These are phyloP conservation scores for Drosophila truncata DNA, from an alignment of 1,140 invertebrate genomes.

Conservation along the genomic window DNA sequence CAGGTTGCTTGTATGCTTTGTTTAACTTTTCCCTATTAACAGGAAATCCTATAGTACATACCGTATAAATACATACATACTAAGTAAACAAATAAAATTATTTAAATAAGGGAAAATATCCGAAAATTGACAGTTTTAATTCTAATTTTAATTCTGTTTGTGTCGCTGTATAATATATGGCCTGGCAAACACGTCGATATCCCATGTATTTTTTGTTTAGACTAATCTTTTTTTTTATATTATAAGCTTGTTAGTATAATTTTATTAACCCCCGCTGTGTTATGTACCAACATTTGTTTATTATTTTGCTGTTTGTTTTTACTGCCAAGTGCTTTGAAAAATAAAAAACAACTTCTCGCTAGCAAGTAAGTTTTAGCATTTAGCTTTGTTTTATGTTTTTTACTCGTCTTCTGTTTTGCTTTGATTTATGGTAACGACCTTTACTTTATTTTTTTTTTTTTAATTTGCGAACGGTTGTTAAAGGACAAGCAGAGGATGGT, in stretches of 20 bases:
- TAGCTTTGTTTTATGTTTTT: constrained; percentile 28
- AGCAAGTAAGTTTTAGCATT: constrained; percentile 33
- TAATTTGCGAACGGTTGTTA: constrained; percentile 1
- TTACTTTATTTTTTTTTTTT: constrained; percentile 23
- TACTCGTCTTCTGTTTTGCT: constrained; percentile 21
- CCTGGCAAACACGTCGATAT: not conserved
- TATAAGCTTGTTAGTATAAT: not conserved
- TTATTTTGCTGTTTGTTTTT: constrained; percentile 46
- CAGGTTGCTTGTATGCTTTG: too few relatives aligned
- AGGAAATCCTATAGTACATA: not conserved
- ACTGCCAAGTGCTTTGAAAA: constrained; percentile 45
- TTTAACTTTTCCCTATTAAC: not conserved
- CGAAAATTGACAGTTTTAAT: not conserved
- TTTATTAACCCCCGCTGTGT: not conserved
- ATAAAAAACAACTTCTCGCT: constrained; percentile 4
- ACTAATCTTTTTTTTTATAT: too few relatives aligned
- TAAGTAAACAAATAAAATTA: too few relatives aligned
- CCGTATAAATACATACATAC: too few relatives aligned
- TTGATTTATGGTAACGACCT: constrained; percentile 50
- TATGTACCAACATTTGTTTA: constrained; percentile 21
- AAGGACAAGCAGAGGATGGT: not conserved
- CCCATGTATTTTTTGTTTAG: not conserved
- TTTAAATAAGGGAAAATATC: not conserved
- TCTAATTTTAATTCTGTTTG: not conserved
- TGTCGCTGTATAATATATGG: not conserved